These are phyloP conservation scores for Hycleus phaleratus DNA, from an alignment of 1,140 invertebrate genomes.

Conservation along the genomic window DNA sequence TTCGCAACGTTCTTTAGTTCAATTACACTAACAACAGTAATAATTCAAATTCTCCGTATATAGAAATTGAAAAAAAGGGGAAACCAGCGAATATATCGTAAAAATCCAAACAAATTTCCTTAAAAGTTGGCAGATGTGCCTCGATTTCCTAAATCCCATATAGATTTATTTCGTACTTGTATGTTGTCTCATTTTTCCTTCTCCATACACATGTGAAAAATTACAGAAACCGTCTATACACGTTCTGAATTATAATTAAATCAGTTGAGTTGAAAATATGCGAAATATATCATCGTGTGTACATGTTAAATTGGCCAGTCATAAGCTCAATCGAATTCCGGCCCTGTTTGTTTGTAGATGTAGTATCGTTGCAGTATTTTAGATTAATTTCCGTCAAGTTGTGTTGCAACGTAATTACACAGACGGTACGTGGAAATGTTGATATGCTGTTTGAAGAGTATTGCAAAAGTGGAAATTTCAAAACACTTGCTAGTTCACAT, in stretches of 20 bases:
- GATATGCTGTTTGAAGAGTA: slow-evolving; percentile 6
- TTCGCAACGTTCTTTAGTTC: not conserved
- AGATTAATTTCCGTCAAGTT: not conserved
- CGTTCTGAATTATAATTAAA: too few species aligned
- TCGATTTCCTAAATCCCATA: too few species aligned
- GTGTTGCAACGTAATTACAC: slow-evolving; percentile 17
- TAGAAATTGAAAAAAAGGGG: not conserved
- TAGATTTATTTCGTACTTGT: too few species aligned
- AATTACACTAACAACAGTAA: not conserved
- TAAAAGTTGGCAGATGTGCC: too few species aligned
- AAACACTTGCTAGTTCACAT: slow-evolving; percentile 27
- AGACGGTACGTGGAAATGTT: too few species aligned
- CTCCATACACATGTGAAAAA: too few species aligned
- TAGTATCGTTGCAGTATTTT: too few species aligned
- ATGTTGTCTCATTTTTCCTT: too few species aligned
- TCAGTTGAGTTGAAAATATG: not conserved
- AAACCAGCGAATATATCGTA: too few species aligned
- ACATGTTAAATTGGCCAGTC: not conserved
- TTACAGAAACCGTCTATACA: too few species aligned
- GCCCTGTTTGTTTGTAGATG: not conserved
- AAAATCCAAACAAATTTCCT: too few species aligned
- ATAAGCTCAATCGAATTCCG: not conserved
- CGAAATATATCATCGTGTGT: not conserved
- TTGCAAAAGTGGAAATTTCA: slow-evolving; percentile 20
- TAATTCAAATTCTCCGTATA: not conserved